Conservation (phyloP, 2,888 invertebrate species). For the Rhingia campestris region DNA sequence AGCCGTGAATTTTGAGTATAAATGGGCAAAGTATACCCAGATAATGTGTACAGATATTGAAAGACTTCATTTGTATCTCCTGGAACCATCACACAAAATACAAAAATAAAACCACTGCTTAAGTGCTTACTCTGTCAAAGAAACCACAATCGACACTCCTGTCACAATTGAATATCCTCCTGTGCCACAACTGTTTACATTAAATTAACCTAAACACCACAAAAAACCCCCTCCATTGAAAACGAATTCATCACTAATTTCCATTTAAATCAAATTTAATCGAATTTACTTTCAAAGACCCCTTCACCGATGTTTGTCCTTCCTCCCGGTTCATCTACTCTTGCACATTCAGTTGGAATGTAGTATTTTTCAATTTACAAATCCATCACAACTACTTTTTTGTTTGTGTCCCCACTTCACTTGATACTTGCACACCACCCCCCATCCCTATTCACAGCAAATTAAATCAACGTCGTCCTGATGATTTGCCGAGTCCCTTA, state of each 20-base stretch:
- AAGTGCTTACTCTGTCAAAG: neutral
- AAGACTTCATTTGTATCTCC: too few species aligned
- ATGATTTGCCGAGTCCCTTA: slow-evolving; percentile 49
- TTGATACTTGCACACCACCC: neutral
- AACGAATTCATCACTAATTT: slow-evolving; percentile 53
- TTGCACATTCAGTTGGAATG: slow-evolving; percentile 43
- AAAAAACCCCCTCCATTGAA: neutral
- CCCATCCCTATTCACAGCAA: slow-evolving; percentile 15
- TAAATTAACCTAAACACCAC: slow-evolving; percentile 18
- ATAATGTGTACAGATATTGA: too few species aligned
- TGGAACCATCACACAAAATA: neutral
- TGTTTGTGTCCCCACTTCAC: slow-evolving; percentile 18
- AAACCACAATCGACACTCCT: neutral
- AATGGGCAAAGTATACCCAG: too few species aligned
- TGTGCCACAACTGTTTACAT: slow-evolving; percentile 14
- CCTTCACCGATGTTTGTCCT: slow-evolving; percentile 23
- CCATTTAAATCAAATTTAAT: slow-evolving; percentile 63
- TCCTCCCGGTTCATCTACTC: neutral
- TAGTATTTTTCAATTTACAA: slow-evolving; percentile 63
- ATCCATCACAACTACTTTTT: slow-evolving; percentile 39
- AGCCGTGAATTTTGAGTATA: too few species aligned
- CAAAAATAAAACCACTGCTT: neutral
- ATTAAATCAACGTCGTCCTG: slow-evolving; percentile 63
- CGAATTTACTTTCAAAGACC: slow-evolving; percentile 47
- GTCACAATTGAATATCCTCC: neutral